Evolutionary conservation across 2,888 invertebrate species (phyloP).

Genomic region (Poecilus cupreus): DNA sequence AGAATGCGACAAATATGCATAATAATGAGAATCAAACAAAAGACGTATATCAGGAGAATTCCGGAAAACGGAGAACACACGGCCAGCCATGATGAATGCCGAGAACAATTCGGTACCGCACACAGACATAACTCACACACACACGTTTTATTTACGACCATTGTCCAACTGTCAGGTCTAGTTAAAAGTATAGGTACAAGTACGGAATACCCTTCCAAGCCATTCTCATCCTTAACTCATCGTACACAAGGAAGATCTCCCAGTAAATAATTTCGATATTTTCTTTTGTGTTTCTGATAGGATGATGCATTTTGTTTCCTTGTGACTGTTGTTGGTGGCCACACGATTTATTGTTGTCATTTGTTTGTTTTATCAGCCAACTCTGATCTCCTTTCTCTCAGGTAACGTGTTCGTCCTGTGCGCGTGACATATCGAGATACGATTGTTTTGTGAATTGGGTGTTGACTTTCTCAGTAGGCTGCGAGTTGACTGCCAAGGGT

Average conservation of each 20-base stretch:
- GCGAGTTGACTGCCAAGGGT: background rate
- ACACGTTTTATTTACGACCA: conserved; percentile 62
- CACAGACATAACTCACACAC: conserved; percentile 28
- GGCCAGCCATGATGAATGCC: conserved; percentile 48
- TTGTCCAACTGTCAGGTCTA: conserved; percentile 63
- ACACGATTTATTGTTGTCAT: conserved; percentile 58
- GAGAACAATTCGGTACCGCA: conserved; percentile 55
- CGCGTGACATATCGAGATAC: conserved; percentile 53
- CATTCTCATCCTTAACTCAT: conserved; percentile 37
- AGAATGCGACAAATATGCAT: conserved; percentile 48
- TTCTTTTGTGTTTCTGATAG: conserved; percentile 56
- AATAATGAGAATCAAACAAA: conserved; percentile 51
- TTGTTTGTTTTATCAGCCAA: conserved; percentile 58
- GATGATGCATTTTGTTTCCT: conserved; percentile 58
- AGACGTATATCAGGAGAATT: conserved; percentile 46
- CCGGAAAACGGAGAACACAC: conserved; percentile 42
- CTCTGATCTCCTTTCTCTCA: conserved; percentile 59
- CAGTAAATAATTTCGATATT: conserved; percentile 54
- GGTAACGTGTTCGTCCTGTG: conserved; percentile 48
- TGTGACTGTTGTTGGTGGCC: conserved; percentile 51
- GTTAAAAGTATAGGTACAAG: conserved; percentile 54
- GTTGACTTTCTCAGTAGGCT: conserved; percentile 47
- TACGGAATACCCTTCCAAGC: conserved; percentile 27
- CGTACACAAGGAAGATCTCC: background rate
- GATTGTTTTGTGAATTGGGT: conserved; percentile 55